Base-by-base conservation (phyloP, 2,888 invertebrate genomes). In the Argynnis bischoffii region DNA sequence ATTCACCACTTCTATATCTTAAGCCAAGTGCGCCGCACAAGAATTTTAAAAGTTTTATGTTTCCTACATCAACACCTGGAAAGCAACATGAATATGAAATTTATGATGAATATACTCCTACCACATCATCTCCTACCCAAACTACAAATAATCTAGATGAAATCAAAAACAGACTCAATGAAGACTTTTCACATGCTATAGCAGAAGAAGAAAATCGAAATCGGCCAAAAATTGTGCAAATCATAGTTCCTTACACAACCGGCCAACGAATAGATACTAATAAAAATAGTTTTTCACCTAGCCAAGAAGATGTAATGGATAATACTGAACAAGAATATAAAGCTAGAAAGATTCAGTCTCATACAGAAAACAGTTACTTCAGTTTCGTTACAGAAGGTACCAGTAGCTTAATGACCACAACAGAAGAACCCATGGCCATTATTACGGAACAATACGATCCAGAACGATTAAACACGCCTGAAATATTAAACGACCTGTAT, bases 191-290 rank as follows among this genome's bases (percentile, higher is more conserved):
- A 51, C 77, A 79, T 59, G 79, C 83, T 51, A 75, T 81, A 63
- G 75, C 78, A 31, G 74, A 78, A 64, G 79, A 81, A 64, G 78
- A 81, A 69, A 81, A 84, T 72, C 75, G 77, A n/a, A 93, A 94
- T 76, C 93, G 93, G 77, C 93, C 94, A 6, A 95, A 95, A 81
- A 93, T 95, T 82, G 94, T 96, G 8, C 97, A 97, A 88, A 96
- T 97, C 64, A 96, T 97, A 65, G 95, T 97, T 69, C 97, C 97
- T 0, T 97, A 97, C 76, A 96, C 95, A 2, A 95, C 94, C 51
- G 80, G 76, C 21, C 80, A 85, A 55, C 55, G 94, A 93, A 74
- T 77, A 26, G 68, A 69, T 51, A 64, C 41, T 55, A 66, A 72
- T 13, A 74, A 80, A 63, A 79, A 76, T 55, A 76, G 72, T 63